These are phyloP conservation scores for Danio albolineatus DNA, from an alignment of 2,797 vertebrate species.

Conservation along the genomic window DNA sequence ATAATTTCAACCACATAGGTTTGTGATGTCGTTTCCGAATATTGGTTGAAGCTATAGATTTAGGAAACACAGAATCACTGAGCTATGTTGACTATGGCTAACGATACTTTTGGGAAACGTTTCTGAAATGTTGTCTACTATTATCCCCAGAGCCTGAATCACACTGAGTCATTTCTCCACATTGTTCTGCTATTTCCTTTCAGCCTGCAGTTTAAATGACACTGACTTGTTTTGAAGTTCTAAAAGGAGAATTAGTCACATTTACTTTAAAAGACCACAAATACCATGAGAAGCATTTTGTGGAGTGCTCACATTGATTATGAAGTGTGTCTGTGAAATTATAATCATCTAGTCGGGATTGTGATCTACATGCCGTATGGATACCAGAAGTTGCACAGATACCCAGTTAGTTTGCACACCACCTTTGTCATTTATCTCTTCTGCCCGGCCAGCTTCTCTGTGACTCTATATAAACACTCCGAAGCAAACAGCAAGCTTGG, in stretches of 20 bases:
- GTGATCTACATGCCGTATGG: neutral
- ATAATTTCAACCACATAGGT: too few species aligned
- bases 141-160: conserved; percentile 24
- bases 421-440: conserved; percentile 41
- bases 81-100: too few species aligned
- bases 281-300: neutral
- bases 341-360: too few species aligned
- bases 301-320: neutral
- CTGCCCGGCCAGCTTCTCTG: neutral
- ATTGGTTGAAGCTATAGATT: too few species aligned
- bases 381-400: conserved; percentile 3
- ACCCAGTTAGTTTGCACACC: neutral
- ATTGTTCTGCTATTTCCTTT: conserved; percentile 35
- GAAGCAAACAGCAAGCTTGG: conserved; percentile 32
- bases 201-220: neutral
- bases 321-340: neutral
- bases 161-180: conserved; percentile 43
- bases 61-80: too few species aligned
- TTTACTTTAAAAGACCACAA: neutral
- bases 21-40: too few species aligned
- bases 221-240: neutral
- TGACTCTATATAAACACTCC: conserved; percentile 43
- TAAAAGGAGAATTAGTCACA: neutral
- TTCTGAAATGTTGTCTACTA: neutral
- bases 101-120: too few species aligned